Evolutionary conservation across 2,888 invertebrate genomes (phyloP), one percentile per base, ranked within the genome.

Genomic region (Drosophila stalkeri): DNA sequence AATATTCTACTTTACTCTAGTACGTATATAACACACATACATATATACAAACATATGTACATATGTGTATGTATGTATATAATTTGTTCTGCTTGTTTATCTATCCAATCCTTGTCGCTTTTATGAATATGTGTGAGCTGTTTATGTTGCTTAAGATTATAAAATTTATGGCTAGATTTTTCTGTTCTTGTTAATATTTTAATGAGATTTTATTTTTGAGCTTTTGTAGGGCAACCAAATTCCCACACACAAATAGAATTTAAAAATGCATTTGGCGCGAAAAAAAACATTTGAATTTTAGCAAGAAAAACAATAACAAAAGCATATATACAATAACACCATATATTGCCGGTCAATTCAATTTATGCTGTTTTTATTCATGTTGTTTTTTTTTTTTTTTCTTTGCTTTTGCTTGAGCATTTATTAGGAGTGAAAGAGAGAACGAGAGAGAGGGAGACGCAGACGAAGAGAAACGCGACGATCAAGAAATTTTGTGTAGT

Each of bases 401-500:
- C n/a, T 62, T 69, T 43, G 27, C 37, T 66, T 67, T 64, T 79
- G 66, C 49, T 69, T 72, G 72, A 64, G 68, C 52, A 64, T 44
- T 39, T 71, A 56, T 54, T 46, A 51, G 14, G 35, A 54, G 56
- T 12, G 33, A 51, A 12, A 33, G 51, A 51, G 33, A 33, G 44
- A 56, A 27, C 4, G 18, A 33, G 33, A 51, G 49, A 33, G 44
- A 56, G 43, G 37, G 61, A 49, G 49, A 54, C 56, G 3, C 31
- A 31, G n/a, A 31, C 2, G 18, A 1, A 49, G 44, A 33, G 51
- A 60, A 61, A 64, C 60, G 37, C 71, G 64, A 43, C 51, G 62
- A 81, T 72, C 74, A 80, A 87, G 70, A 82, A 79, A 75, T 88
- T 85, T 63, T 85, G 61, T 78, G 61, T 81, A 81, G 88, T 86